Percentiles rank a stretch among this genome's conserved stretches.
Evolutionary conservation across 1,140 invertebrate genomes (phyloP).

Genomic region (Drosophila saltans): DNA sequence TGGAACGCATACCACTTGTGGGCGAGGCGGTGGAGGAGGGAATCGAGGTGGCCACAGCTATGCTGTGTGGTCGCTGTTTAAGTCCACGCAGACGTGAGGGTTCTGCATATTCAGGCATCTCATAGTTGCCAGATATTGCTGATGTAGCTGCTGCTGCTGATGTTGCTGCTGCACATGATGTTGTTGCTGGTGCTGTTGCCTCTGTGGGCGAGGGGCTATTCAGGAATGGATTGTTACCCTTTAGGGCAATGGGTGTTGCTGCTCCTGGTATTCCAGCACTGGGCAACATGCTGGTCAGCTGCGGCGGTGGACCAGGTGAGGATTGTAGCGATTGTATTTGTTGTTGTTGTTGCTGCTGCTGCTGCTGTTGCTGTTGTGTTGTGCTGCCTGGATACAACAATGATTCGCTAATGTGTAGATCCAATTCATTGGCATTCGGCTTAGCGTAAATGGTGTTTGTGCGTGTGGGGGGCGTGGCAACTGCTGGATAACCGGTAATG

Average conservation of each 20-base stretch:
- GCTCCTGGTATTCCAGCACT: conserved; percentile 61
- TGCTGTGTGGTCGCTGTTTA: conserved; percentile 78
- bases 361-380: conserved; percentile 27
- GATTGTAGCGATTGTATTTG: conserved; percentile 59
- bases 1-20: conserved; percentile 32
- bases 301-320: conserved; percentile 69
- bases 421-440: conserved; percentile 64
- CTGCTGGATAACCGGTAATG: conserved; percentile 77
- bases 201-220: conserved; percentile 79
- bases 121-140: conserved; percentile 47
- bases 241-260: conserved; percentile 72
- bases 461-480: conserved; percentile 63
- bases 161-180: not conserved
- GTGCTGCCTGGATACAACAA: conserved; percentile 69
- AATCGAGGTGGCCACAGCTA: conserved; percentile 57
- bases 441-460: conserved; percentile 57
- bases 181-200: conserved; percentile 25
- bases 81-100: conserved; percentile 71
- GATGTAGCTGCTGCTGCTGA: conserved; percentile 20
- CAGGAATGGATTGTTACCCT: conserved; percentile 78
- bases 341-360: conserved; percentile 37
- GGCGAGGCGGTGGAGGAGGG: conserved; percentile 18
- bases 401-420: conserved; percentile 76
- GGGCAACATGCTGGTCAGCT: conserved; percentile 68
- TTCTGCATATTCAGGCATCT: conserved; percentile 79